Evolutionary conservation across 2,888 invertebrate genomes (phyloP), one percentile per base, ranked within the genome.

Genomic region (Perizoma flavofasciatum): DNA sequence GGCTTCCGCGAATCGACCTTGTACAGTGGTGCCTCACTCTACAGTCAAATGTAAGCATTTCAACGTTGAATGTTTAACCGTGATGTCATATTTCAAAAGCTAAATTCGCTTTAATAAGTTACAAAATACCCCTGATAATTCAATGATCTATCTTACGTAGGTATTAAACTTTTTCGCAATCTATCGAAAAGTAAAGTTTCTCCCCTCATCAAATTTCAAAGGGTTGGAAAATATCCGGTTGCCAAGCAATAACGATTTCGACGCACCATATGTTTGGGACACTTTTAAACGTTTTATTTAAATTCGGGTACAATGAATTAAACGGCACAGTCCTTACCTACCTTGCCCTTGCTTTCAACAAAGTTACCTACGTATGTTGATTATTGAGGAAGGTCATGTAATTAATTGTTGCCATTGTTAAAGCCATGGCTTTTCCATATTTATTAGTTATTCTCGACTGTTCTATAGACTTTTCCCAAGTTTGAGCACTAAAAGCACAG

Each of bases 1-100:
- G 41, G 50, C 55, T 66, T 65, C 66, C 63, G 67, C 54, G 11
- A 45, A 22, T 32, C 11, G 62, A 55, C 67, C 67, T 66, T 66
- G 40, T 11, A 45, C 50, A 46, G 48, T 54, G 55, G 59, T 59
- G 65, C 67, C 67, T 63, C 65, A 58, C 65, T 43, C 51, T 34
- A 51, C 47, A 48, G 45, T 5, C 43, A 33, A 53, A 49, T 59
- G 45, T 49, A 49, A 53, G 44, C 22, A 50, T 49, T 57, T 56
- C 47, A 41, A 54, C 47, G 43, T 11, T 6, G 41, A 47, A 57
- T 52, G 39, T 3, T 55, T 10, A 55, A 33, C 8, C 10, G 54
- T 63, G 60, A 61, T 59, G 53, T 66, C 52, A 63, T 59, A 2
- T 22, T 22, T 22, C 1, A 22, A 22, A 22, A 22, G 22, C 3